Base-by-base conservation (phyloP, 1,140 invertebrate species). In the Druon quercuslanigerum region DNA sequence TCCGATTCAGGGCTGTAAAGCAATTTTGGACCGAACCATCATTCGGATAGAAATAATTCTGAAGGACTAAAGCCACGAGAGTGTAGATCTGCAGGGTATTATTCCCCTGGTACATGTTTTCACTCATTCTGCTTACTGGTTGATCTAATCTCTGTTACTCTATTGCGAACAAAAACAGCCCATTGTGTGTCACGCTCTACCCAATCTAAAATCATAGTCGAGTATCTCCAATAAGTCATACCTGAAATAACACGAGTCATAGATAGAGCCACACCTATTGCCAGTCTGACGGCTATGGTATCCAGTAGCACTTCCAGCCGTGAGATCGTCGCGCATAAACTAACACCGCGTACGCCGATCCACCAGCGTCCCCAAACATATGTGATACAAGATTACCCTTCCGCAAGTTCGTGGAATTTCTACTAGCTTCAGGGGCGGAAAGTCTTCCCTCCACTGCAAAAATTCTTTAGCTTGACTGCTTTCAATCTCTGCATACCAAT, bases 21-120 rank as follows among this genome's bases (percentile, higher is more conserved):
- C 87, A 87, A 90, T 11, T 56, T 16, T n/a, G 89, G 89, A 4
- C 90, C 87, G 78, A 88, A 82, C 86, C 86, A 89, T 87, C 89
- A 92, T 82, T 83, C 79, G 4, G 82, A 84, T 40, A 87, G 74
- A 8, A 87, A 9, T n/a, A 91, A 80, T 20, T 77, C 12, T 75
- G 82, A 81, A 6, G 85, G 33, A 51, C 77, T 71, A 78, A 84
- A 89, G 25, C 90, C 89, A 81, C 90, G 75, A 5, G 25, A 33
- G 5, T 0, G 25, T 5, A 33, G 25, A 33, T 33, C 25, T 33
- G 25, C 25, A 33, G 25, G 25, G 25, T 33, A 3, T 5, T 3
- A 33, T 33, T 33, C 25, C 25, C 4, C 25, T 2, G 4, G 25
- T 33, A 33, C 25, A 33, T 33, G 25, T 33, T 60, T 25, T 56